Percentiles rank a stretch among this genome's conserved stretches.
phyloP scores from a whole-genome alignment of 2,797 vertebrate species.

The Sebastes itinus region DNA sequence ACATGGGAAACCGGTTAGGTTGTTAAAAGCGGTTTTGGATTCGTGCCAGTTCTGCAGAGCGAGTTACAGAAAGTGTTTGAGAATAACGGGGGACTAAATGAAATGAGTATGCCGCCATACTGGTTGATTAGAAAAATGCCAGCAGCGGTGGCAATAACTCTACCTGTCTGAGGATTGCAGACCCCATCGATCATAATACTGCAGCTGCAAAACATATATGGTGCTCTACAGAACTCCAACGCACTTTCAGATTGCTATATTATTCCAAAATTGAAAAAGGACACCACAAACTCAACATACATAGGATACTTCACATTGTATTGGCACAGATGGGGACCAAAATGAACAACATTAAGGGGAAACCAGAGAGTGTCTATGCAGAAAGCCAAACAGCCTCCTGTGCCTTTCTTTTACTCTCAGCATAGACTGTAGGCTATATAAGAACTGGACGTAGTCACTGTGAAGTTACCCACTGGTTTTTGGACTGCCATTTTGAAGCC shows the following conservation, averaged over 20 bases:
- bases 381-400: slow-evolving; percentile 25
- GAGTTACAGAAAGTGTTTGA: slow-evolving; percentile 21
- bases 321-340: neutral
- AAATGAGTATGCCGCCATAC: slow-evolving; percentile 11
- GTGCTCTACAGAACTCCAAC: neutral
- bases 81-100: slow-evolving; percentile 10
- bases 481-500: too few species aligned
- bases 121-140: slow-evolving; percentile 39
- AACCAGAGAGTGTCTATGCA: slow-evolving; percentile 6
- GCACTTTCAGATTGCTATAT: slow-evolving; percentile 7
- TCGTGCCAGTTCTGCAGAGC: slow-evolving; percentile 34
- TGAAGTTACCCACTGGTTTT: too few species aligned
- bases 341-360: neutral
- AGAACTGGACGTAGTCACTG: too few species aligned
- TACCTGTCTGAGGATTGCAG: slow-evolving; percentile 18
- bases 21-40: slow-evolving; percentile 62
- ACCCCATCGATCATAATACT: neutral
- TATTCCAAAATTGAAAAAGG: neutral
- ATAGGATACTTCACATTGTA: neutral
- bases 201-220: slow-evolving; percentile 26
- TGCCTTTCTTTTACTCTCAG: slow-evolving; percentile 32
- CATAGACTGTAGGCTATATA: too few species aligned
- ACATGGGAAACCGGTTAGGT: slow-evolving; percentile 56
- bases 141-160: slow-evolving; percentile 27
- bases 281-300: neutral